Base-by-base conservation (phyloP, 2,797 vertebrate genomes). In the Myiotriccus ornatus region DNA sequence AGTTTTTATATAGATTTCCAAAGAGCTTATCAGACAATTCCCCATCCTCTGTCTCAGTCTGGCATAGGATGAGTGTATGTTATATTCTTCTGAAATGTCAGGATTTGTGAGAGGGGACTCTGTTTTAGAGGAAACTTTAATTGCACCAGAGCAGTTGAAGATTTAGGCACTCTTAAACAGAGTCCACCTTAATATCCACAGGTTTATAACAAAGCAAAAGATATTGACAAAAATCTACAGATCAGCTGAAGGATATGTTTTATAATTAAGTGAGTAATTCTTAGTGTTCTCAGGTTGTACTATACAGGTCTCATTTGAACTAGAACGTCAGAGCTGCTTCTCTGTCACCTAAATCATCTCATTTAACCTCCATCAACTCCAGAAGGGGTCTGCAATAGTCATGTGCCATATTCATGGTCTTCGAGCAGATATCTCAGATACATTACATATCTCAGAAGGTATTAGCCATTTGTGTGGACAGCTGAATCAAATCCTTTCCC, bases 361-460 rank as follows among this genome's bases (percentile, higher is more conserved):
- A 2, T 47, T 86, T 86, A 63, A 35, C 3, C 9, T 81, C 49
- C 69, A 80, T 27, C 12, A 77, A 4, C 28, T 70, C 20, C 69
- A 86, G 43, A 59, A 80, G 9, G 20, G 4, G 17, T 76, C 47
- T 83, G 43, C 39, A 30, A n/a, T 28, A 43, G 30, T 20, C 55
- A n/a, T n/a, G 17, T 53, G 14, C 14, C 2, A 0, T 34, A 53
- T 24, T 64, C 46, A 12, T 35, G 53, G 17, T 71, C 34, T 62
- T 28, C 64, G 79, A 34, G 28, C 5, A 82, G 30, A 53, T 35
- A 3, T 50, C 71, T 85, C 53, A 56, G 43, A 34, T 55, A 30
- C 13, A 10, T 80, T 21, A 35, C 0, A 0, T 53, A 52, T 32
- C 44, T 60, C 62, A 88, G 62, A 91, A 77, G 0, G 2, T 50